phyloP scores from a whole-genome alignment of 2,888 invertebrate genomes.

The Nycteola revayana region DNA sequence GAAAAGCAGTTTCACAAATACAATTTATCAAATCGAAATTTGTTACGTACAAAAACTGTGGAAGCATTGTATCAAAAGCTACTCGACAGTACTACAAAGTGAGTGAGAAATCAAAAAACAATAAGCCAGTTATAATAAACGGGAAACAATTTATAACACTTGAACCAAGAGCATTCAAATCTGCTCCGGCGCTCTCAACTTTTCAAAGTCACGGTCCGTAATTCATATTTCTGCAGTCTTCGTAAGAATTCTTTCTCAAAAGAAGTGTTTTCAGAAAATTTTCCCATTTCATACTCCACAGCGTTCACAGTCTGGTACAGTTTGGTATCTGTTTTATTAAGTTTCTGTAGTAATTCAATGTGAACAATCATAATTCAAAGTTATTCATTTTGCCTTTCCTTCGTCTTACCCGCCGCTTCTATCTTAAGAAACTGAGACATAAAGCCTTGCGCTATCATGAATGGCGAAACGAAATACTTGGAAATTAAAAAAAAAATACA shows the following conservation, averaged over 20 bases:
- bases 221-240: constrained; percentile 52
- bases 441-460: neutral
- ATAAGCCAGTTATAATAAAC: constrained; percentile 39
- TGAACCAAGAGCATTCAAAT: constrained; percentile 35
- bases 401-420: neutral
- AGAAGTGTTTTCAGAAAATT: constrained; percentile 27
- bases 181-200: constrained; percentile 40
- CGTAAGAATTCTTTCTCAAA: constrained; percentile 33
- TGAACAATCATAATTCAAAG: neutral
- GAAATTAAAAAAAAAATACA: too few relatives aligned
- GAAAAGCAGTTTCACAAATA: too few relatives aligned
- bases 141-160: constrained; percentile 47
- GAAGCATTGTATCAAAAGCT: constrained; percentile 20
- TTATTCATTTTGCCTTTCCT: neutral
- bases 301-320: constrained; percentile 9
- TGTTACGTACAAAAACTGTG: too few relatives aligned
- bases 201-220: constrained; percentile 56
- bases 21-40: too few relatives aligned
- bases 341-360: constrained; percentile 8
- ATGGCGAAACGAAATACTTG: too few relatives aligned
- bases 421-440: neutral
- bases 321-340: constrained; percentile 24
- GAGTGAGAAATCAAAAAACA: constrained; percentile 32
- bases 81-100: constrained; percentile 17
- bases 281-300: constrained; percentile 23